Evolutionary conservation across 1,140 invertebrate species (phyloP), one percentile per base, ranked within the genome.

Genomic region (Drosophila quadrilineata): DNA sequence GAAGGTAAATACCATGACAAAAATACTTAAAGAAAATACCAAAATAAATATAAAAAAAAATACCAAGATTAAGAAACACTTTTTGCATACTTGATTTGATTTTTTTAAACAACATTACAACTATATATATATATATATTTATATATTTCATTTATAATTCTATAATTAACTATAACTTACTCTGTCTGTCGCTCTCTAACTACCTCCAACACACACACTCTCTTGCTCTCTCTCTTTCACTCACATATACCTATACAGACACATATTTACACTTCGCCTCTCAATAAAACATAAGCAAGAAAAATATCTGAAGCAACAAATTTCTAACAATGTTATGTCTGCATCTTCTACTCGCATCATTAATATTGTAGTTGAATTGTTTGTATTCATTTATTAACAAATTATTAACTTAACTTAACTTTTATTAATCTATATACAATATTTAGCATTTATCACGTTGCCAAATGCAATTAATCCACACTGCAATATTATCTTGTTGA

Each of bases 401-500:
- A 73, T 60, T 68, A 35, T 31, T 4, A 58, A 64, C 21, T 31
- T 4, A 58, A 64, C 21, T 65, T 49, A 52, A 38, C 52, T 66
- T 63, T n/a, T n/a, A n/a, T n/a, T n/a, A n/a, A n/a, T n/a, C n/a
- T n/a, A n/a, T n/a, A n/a, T n/a, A n/a, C n/a, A n/a, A n/a, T n/a
- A n/a, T n/a, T n/a, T 74, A 43, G 56, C 49, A 59, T 58, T 70
- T 46, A 10, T 8, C 24, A 50, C 59, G n/a, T n/a, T n/a, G n/a
- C n/a, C n/a, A n/a, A 49, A 68, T 71, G 66, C 69, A 74, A 77
- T 65, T 66, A 56, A 75, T 73, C n/a, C 58, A 82, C 82, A 77
- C 86, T 86, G 79, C 86, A 88, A 88, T 88, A 88, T 88, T 88
- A 85, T 67, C 84, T 88, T 88, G 74, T 75, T 71, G 79, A 88